Evolutionary conservation across 2,888 invertebrate genomes (phyloP).

Genomic region (Hoplodrina ambigua): DNA sequence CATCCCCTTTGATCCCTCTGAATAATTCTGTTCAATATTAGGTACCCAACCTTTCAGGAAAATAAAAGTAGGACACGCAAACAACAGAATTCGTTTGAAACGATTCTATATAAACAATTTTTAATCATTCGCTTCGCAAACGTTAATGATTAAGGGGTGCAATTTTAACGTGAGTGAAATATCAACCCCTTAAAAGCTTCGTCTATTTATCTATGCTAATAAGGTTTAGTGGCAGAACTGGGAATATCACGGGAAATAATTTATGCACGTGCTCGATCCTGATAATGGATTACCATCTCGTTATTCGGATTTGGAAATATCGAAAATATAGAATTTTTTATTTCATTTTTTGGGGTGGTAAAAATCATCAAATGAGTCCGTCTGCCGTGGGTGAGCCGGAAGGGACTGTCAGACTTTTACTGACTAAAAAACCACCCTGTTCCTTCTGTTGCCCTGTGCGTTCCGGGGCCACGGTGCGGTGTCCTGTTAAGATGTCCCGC

Average conservation of each 20-base stretch:
- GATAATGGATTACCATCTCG: constrained; percentile 36
- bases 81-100: not conserved
- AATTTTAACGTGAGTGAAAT: constrained; percentile 33
- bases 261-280: constrained; percentile 41
- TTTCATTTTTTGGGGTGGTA: too few relatives aligned
- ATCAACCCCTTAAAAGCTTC: constrained; percentile 29
- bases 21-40: not conserved
- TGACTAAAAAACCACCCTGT: too few relatives aligned
- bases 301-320: not conserved
- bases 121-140: constrained; percentile 11
- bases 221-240: constrained; percentile 27
- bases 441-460: too few relatives aligned
- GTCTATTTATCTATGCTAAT: constrained; percentile 60
- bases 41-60: not conserved
- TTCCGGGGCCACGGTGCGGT: too few relatives aligned
- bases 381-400: too few relatives aligned
- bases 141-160: constrained; percentile 13
- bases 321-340: too few relatives aligned
- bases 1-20: not conserved
- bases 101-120: not conserved
- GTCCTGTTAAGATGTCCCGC: too few relatives aligned
- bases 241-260: constrained; percentile 36
- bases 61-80: not conserved
- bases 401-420: too few relatives aligned
- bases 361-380: too few relatives aligned